These are phyloP conservation scores for Illadopsis cleaveri DNA, from an alignment of 2,113 vertebrate genomes.

Conservation along the genomic window DNA sequence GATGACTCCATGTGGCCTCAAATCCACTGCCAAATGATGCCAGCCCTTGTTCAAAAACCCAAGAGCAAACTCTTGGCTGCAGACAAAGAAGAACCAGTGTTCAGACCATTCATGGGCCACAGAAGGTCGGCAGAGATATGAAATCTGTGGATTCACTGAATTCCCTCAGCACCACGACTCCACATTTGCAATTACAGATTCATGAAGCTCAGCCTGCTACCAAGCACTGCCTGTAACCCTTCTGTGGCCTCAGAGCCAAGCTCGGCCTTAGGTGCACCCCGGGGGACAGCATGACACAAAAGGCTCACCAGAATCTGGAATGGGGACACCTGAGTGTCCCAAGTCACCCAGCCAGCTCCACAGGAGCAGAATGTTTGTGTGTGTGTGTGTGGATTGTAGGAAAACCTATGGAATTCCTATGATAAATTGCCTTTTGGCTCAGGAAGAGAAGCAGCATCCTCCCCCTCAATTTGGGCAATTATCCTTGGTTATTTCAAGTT, in stretches of 20 bases:
- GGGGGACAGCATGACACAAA: not conserved
- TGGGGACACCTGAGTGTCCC: accelerated
- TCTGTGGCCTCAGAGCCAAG: not conserved
- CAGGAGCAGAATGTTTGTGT: not conserved
- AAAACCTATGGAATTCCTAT: not conserved
- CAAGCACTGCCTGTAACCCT: not conserved
- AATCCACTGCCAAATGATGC: not conserved
- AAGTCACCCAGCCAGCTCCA: accelerated
- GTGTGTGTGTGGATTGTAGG: not conserved
- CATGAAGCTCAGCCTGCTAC: not conserved
- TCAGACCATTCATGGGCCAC: not conserved
- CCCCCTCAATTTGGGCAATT: not conserved
- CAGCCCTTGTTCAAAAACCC: not conserved
- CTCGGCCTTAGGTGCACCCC: not conserved
- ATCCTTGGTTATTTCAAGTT: not conserved
- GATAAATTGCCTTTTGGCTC: not conserved
- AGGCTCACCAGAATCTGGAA: not conserved
- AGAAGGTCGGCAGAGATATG: not conserved
- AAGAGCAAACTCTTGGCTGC: not conserved
- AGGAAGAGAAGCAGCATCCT: not conserved
- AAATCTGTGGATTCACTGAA: constrained; percentile 46
- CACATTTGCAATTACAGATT: constrained; percentile 5
- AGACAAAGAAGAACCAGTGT: not conserved
- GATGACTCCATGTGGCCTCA: not conserved
- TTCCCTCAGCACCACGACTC: constrained; percentile 14